Percentiles rank a stretch among this genome's conserved stretches.
These are phyloP conservation scores for Neuroterus valhalla DNA, from an alignment of 1,140 invertebrate species.

Conservation along the genomic window DNA sequence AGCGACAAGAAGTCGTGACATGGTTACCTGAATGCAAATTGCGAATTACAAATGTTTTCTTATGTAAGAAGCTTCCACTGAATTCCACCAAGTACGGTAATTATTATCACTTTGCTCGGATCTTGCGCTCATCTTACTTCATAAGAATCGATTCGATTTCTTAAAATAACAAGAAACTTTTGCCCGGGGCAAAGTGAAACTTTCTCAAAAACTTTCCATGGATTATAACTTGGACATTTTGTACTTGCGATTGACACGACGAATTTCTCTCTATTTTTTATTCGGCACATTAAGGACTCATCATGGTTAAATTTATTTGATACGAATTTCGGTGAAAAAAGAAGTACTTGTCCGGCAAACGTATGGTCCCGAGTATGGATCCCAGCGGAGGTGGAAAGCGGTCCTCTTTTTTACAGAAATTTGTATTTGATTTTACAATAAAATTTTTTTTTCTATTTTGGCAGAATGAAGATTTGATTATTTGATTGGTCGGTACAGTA, in stretches of 20 bases:
- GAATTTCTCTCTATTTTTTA: neutral
- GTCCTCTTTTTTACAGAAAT: too few relatives aligned
- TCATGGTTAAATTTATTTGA: too few relatives aligned
- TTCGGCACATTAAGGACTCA: too few relatives aligned
- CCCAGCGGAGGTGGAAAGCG: too few relatives aligned
- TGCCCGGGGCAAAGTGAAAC: neutral
- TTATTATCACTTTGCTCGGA: neutral
- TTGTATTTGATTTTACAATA: too few relatives aligned
- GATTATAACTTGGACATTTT: neutral
- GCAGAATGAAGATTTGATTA: too few relatives aligned
- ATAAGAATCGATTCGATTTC: slow-evolving; percentile 2
- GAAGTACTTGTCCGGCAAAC: too few relatives aligned
- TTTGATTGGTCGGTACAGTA: too few relatives aligned
- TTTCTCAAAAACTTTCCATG: slow-evolving; percentile 11
- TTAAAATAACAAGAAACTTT: neutral
- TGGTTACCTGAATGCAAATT: neutral
- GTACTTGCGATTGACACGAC: neutral
- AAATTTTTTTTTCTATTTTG: too few relatives aligned
- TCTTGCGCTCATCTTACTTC: neutral
- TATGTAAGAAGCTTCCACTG: neutral
- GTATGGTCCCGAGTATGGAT: too few relatives aligned
- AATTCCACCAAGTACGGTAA: slow-evolving; percentile 5
- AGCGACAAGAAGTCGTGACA: slow-evolving; percentile 14
- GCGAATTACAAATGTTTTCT: neutral
- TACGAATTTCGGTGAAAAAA: too few relatives aligned